Evolutionary conservation across 1,140 invertebrate genomes (phyloP), one percentile per base, ranked within the genome.

Genomic region (Bicyclus anynana): DNA sequence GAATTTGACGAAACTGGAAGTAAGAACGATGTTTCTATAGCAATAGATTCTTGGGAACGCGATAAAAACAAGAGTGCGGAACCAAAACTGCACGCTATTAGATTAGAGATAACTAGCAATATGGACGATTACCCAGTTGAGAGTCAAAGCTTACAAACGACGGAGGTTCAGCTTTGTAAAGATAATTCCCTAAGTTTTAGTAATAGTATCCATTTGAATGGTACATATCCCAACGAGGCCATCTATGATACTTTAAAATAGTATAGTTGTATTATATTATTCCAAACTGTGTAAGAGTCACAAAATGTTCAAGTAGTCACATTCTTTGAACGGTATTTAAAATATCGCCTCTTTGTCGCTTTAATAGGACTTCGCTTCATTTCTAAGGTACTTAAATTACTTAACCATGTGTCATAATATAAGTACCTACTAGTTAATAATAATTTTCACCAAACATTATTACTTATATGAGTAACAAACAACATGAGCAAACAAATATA

Each of bases 221-320:
- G 85, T 86, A 88, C 77, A 81, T 88, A 88, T 82, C 83, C 83
- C 74, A 88, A 77, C 79, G 85, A 88, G 74, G 83, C 85, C 85
- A 88, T 88, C 63, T 88, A 88, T 54, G 83, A 88, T 80, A 88
- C 85, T 62, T 81, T 88, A 76, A 88, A 88, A 62, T 87, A 87
- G 72, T 54, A 76, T 49, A 72, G 60, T 61, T 67, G 52, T 72
- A 63, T 68, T 69, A 58, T 67, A 61, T 48, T 61, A 53, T 61
- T 56, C 52, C 51, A 53, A 53, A 27, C 20, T 44, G 35, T 47
- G 27, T 53, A 58, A 67, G 49, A 57, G 51, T 64, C 65, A 67
- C 61, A 64, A 64, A 67, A 52, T 44, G n/a, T 40, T 21, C 29
- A 52, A 52, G 40, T 17, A 53, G 40, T 27, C 44, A 47, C 40